Base-by-base conservation (phyloP, 1,140 invertebrate genomes). In the Belonocnema kinseyi region DNA sequence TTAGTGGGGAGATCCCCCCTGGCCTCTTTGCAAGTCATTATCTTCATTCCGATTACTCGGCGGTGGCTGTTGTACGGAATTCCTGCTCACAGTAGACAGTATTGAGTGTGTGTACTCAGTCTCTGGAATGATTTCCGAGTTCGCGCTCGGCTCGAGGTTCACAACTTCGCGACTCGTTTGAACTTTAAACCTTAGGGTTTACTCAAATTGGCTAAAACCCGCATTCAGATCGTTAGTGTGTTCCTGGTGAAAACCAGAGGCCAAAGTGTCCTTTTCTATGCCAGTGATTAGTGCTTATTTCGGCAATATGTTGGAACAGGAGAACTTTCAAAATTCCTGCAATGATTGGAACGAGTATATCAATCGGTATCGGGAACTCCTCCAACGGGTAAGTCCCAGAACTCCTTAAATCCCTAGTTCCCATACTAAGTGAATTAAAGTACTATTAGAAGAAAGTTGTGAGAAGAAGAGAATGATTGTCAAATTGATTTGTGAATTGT, bases 331-430 rank as follows among this genome's bases (percentile, higher is more conserved):
- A 66, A 66, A 46, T 66, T 14, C 61, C 8, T 66, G 61, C 13
- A 26, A 33, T 33, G 61, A 66, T 12, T 89, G 88, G 66, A 83
- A 79, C 14, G 87, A 89, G 50, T 90, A 89, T 74, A 80, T 89
- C n/a, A 77, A 83, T 8, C 80, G 77, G 52, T 89, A 90, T 73
- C 85, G 89, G 83, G 87, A 88, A 16, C 80, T 88, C 2, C 79
- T 90, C 13, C 88, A 90, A 82, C 84, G 85, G 84, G 89, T 90
- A 80, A 81, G 85, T 83, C 46, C 33, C 70, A 33, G 26, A 33
- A 33, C 26, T 33, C 26, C 26, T 46, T 8, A 11, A 46, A 46
- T 46, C 10, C 10, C 40, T 2, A 46, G 5, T 46, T 11, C 40
- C 40, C 40, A 46, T 11, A 46, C 2, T 8, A 46, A 46, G 40